A percentile compares a stretch with the other conserved stretches of the same genome.
Evolutionary conservation across 2,888 invertebrate genomes (phyloP).

Genomic region (Ophraella communa): DNA sequence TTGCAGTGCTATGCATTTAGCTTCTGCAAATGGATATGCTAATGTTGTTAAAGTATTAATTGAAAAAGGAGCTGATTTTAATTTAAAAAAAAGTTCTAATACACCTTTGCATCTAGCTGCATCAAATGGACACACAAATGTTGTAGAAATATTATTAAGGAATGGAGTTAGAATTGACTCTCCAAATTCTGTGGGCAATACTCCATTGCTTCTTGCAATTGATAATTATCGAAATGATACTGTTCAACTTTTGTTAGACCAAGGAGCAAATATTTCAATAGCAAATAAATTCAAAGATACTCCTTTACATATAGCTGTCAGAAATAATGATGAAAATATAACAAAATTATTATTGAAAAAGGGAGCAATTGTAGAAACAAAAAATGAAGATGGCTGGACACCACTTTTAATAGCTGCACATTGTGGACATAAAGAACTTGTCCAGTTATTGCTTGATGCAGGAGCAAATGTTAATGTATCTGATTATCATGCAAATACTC

Average conservation of each 20-base stretch:
- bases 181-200: constrained; percentile 24
- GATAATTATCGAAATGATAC: constrained; percentile 4
- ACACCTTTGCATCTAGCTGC: constrained; percentile 67
- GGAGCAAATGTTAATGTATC: constrained; percentile 21
- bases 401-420: constrained; percentile 46
- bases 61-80: constrained; percentile 40
- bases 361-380: constrained; percentile 28
- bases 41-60: constrained; percentile 54
- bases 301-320: constrained; percentile 35
- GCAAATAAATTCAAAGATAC: constrained; percentile 17
- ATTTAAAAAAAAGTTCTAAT: constrained; percentile 50
- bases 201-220: constrained; percentile 16
- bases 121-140: constrained; percentile 59
- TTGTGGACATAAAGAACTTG: constrained; percentile 40
- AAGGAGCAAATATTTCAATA: constrained; percentile 17
- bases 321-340: constrained; percentile 23
- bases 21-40: constrained; percentile 61
- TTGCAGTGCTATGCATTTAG: constrained; percentile 62
- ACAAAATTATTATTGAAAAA: constrained; percentile 28
- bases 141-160: constrained; percentile 59
- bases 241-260: constrained; percentile 6
- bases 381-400: constrained; percentile 36
- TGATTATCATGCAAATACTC: constrained; percentile 15
- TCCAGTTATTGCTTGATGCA: constrained; percentile 27
- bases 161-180: constrained; percentile 62